Evolutionary conservation across 2,888 invertebrate species (phyloP), one percentile per base, ranked within the genome.

Genomic region (Eristalinus aeneus): DNA sequence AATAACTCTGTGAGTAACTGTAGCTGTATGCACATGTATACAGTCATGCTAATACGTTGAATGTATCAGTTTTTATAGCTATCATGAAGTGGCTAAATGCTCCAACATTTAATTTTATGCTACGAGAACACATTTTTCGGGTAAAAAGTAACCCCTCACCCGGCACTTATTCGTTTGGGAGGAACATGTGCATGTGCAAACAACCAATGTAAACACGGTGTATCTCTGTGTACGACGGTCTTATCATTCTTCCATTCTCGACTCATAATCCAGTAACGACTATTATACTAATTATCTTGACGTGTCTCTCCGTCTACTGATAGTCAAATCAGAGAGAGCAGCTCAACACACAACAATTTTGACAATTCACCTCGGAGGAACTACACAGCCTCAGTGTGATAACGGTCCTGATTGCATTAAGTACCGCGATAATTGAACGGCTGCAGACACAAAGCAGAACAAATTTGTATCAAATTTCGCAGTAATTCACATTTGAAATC

Each of bases 341-440:
- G 16, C 46, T 69, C 4, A 10, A 27, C n/a, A 22, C 20, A n/a
- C 27, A 46, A 68, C 68, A 76, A 61, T 74, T 65, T 32, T 36
- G 56, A 68, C 64, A 71, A 22, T 54, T 65, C 10, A 27, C 34
- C 56, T 60, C 23, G 11, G 64, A 73, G 56, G 60, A 61, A 78
- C 73, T 69, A 86, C 74, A 78, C 74, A 71, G 74, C 36, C n/a
- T 86, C 71, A 81, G 86, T 86, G 56, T 67, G 82, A 78, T 82
- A 86, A 78, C 77, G 46, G 77, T 78, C 73, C 64, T 76, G 76
- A 64, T 63, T 69, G 72, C 73, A 85, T 64, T 46, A 63, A 54
- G 80, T 85, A 54, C 22, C 12, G 16, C 3, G 16, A 5, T 60
- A 46, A 46, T 46, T 46, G 4, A 5, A n/a, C 32, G 34, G 20